Evolutionary conservation across 2,113 vertebrate species (phyloP).

Genomic region (Chroicocephalus ridibundus): DNA sequence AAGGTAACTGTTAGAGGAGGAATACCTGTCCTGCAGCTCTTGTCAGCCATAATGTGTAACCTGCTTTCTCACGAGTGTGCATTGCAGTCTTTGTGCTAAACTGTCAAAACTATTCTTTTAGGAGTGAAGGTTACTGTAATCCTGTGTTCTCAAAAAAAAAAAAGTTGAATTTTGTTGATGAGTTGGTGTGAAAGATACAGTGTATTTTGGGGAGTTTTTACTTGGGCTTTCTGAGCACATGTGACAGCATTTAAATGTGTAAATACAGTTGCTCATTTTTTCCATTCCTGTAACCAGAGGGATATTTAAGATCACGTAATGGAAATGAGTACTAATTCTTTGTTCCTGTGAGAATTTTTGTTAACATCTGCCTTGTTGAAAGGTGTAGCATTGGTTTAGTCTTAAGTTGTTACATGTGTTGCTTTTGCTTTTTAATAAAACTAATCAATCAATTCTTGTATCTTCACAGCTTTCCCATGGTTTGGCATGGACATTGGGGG

Average conservation of each 20-base stretch:
- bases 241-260: not conserved
- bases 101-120: not conserved
- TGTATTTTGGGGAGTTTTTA: not conserved
- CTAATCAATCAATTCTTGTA: not conserved
- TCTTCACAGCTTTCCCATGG: conserved; percentile 80
- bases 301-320: not conserved
- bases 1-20: not conserved
- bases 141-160: not conserved
- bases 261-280: not conserved
- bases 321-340: not conserved
- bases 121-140: not conserved
- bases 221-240: not conserved
- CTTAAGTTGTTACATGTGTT: not conserved
- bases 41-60: not conserved
- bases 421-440: not conserved
- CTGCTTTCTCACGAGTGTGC: not conserved
- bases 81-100: not conserved
- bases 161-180: not conserved
- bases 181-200: not conserved
- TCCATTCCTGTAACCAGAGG: not conserved
- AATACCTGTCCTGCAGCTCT: not conserved
- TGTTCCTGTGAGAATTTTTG: not conserved
- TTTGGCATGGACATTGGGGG: conserved; percentile 87
- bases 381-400: not conserved
- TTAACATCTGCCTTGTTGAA: not conserved